Evolutionary conservation across 1,140 invertebrate species (phyloP), one percentile per base, ranked within the genome.

Genomic region (Anastatus disparis): DNA sequence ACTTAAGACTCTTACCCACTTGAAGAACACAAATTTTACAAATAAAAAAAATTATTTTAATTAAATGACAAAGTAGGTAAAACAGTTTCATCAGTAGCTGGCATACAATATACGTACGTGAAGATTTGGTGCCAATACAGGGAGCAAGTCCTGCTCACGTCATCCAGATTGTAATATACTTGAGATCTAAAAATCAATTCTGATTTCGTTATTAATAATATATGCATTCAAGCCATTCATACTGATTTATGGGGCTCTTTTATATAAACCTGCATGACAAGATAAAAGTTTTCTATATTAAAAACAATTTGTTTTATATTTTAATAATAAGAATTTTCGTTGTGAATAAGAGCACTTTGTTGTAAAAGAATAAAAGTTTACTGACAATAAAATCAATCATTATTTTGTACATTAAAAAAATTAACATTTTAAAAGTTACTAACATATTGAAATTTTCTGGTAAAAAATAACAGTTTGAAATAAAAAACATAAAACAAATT

Each of bases 171-270:
- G 82, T 80, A 79, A 84, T 81, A 79, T 79, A 85, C 82, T 84
- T 83, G 78, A 80, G 81, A 85, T 87, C 87, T 88, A 87, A 82
- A 88, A 88, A 87, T 88, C 84, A 87, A 84, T 64, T 71, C 87
- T 88, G 81, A 86, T 83, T 81, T 84, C 77, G 85, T 87, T 87
- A 88, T 86, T 87, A 86, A 85, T 85, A 87, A 85, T 85, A 84
- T 85, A 81, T 84, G 76, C 84, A 84, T 81, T 82, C 81, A 81
- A 78, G 78, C 76, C 83, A 85, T 79, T 83, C 85, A 85, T 82
- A 81, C 85, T 81, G 79, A 64, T 58, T 64, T 71, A 58, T 44
- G 44, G 69, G 69, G 29, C 31, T 75, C 70, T 74, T 72, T 62
- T 6, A 35, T 77, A 72, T 69, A 78, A 77, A 77, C 56, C 74